Percentiles rank a stretch among this genome's conserved stretches.
Conservation (phyloP, 2,113 vertebrate species). For the Neolamprologus variostigma region DNA sequence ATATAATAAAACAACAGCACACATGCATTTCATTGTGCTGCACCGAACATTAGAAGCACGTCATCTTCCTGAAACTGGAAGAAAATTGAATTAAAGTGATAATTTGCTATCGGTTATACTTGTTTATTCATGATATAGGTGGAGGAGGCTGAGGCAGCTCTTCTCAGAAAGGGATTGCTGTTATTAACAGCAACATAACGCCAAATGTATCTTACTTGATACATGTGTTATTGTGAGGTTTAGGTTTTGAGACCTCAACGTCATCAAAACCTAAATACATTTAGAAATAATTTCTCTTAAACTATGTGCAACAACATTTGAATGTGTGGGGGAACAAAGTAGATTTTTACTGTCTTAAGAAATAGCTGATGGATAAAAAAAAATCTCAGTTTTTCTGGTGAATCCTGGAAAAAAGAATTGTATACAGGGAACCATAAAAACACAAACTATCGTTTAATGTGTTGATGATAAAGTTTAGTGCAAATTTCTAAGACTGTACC, state of each 20-base stretch:
- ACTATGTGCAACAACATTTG: not conserved
- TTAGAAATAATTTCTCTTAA: not conserved
- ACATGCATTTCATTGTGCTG: not conserved
- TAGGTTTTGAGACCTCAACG: not conserved
- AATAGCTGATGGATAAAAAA: not conserved
- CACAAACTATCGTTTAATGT: not conserved
- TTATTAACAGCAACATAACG: not conserved
- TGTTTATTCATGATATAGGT: not conserved
- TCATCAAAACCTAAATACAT: not conserved
- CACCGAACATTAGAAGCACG: not conserved
- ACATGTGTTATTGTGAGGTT: not conserved
- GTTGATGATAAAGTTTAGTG: not conserved
- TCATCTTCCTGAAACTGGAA: not conserved
- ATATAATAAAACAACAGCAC: not conserved
- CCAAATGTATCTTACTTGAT: not conserved
- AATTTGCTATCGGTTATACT: not conserved
- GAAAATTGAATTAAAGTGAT: not conserved
- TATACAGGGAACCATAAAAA: not conserved
- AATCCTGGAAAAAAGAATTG: not conserved
- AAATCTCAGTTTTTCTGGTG: not conserved
- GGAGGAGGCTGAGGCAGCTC: not conserved
- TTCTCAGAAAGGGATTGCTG: not conserved
- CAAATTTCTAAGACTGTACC: not conserved
- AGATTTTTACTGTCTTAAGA: not conserved
- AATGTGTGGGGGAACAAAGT: not conserved